Percentiles rank a stretch among this genome's conserved stretches.
Conservation (phyloP, 2,113 vertebrate genomes). For the Perca schrenkii region DNA sequence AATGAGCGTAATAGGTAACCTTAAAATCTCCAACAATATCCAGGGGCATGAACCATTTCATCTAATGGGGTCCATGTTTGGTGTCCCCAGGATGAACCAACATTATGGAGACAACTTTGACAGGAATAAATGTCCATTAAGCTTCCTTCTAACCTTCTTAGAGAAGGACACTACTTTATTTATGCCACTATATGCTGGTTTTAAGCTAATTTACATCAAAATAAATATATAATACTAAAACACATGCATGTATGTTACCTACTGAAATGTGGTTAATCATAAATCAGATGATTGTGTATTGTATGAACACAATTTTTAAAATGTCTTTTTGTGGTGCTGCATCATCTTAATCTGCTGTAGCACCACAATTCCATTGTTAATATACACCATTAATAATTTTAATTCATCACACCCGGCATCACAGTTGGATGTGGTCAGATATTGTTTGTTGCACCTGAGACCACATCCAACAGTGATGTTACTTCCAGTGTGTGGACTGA, state of each 20-base stretch:
- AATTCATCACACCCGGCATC: background rate
- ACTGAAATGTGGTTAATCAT: background rate
- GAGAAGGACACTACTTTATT: background rate
- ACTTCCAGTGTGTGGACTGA: background rate
- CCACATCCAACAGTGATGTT: background rate
- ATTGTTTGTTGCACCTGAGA: background rate
- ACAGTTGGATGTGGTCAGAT: constrained; percentile 7
- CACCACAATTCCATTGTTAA: background rate
- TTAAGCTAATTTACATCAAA: background rate
- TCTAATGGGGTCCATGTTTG: background rate
- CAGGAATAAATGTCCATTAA: background rate
- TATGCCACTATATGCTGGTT: background rate
- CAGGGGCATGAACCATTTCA: background rate
- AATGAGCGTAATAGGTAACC: no score
- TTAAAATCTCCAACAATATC: background rate
- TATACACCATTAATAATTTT: background rate
- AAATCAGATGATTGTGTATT: background rate
- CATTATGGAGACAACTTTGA: background rate
- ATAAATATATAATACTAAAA: background rate
- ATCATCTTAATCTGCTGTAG: background rate
- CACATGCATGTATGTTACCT: background rate
- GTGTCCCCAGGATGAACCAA: background rate
- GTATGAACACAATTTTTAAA: no score
- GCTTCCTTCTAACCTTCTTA: background rate
- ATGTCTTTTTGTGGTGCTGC: background rate